Percentiles rank a stretch among this genome's conserved stretches.
phyloP scores from a whole-genome alignment of 2,888 invertebrate species.

The Tiliacea citrago region DNA sequence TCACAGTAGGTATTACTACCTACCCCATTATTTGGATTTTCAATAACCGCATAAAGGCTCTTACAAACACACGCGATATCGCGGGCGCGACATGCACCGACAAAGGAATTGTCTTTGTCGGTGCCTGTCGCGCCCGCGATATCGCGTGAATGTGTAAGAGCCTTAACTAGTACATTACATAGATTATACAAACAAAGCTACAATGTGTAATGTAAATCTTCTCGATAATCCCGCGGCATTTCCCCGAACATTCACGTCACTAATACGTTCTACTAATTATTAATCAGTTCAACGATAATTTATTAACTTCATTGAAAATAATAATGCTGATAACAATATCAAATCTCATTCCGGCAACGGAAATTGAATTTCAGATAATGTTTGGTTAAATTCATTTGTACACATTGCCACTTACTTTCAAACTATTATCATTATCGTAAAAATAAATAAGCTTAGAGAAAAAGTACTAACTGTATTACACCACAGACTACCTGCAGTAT shows the following conservation, averaged over 20 bases:
- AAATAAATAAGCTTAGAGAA: not conserved
- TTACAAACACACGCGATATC: too few relatives aligned
- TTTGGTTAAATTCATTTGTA: not conserved
- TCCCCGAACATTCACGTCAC: not conserved
- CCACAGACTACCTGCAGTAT: not conserved
- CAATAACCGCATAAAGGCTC: conserved; percentile 16
- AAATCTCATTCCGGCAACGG: not conserved
- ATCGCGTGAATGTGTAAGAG: too few relatives aligned
- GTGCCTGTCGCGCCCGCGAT: too few relatives aligned
- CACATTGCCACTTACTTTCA: not conserved
- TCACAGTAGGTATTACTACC: not conserved
- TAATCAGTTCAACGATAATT: not conserved
- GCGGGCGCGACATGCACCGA: too few relatives aligned
- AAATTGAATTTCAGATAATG: not conserved
- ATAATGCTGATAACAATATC: not conserved
- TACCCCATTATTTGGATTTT: not conserved
- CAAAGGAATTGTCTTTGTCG: too few relatives aligned
- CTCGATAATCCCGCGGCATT: not conserved
- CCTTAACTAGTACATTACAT: not conserved
- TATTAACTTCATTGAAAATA: not conserved
- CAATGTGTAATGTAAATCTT: not conserved
- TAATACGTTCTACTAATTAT: not conserved
- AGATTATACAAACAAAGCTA: not conserved
- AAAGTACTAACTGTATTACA: not conserved
- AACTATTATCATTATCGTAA: not conserved